These are phyloP conservation scores for Malurus splendens DNA, from an alignment of 2,797 vertebrate genomes.

Conservation along the genomic window DNA sequence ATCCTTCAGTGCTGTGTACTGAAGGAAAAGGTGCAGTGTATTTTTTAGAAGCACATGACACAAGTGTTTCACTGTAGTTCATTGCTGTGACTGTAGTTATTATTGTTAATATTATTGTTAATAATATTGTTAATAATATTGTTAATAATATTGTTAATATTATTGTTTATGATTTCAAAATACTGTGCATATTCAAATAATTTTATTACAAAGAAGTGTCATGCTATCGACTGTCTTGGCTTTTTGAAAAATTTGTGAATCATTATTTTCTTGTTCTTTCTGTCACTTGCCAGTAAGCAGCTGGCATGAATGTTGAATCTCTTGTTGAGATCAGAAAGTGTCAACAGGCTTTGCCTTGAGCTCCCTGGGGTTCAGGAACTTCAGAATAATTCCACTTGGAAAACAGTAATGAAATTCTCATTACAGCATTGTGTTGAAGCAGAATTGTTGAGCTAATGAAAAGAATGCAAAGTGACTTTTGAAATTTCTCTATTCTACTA, in stretches of 20 bases:
- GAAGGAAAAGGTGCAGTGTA: neutral
- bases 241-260: neutral
- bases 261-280: neutral
- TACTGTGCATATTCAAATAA: neutral
- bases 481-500: neutral
- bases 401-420: neutral
- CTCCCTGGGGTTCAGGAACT: neutral
- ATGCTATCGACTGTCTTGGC: rapidly evolving
- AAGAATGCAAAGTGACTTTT: neutral
- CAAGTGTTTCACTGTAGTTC: neutral
- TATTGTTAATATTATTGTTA: neutral
- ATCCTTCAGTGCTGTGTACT: neutral
- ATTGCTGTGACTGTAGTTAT: neutral
- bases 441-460: neutral
- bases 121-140: neutral
- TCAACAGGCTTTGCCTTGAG: neutral
- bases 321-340: neutral
- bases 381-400: neutral
- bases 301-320: neutral
- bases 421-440: neutral
- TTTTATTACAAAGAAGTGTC: neutral
- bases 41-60: neutral
- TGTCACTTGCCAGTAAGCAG: rapidly evolving
- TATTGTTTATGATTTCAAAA: neutral
- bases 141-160: neutral